A percentile compares a stretch with the other conserved stretches of the same genome.
These are phyloP conservation scores for Chloropsis cyanopogon DNA, from an alignment of 2,113 vertebrate genomes.

Conservation along the genomic window DNA sequence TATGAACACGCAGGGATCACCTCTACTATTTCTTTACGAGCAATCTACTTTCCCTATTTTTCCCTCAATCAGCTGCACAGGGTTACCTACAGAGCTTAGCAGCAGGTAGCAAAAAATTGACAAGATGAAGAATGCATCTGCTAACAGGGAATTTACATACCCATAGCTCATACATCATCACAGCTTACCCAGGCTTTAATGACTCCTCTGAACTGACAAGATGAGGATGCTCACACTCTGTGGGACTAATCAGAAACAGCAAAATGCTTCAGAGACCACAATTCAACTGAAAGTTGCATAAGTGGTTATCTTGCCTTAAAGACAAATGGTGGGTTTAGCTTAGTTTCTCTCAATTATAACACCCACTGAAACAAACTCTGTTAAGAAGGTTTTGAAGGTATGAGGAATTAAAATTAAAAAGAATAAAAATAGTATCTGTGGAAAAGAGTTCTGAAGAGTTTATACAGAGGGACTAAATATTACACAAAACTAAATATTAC, in stretches of 20 bases:
- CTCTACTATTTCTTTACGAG: background rate
- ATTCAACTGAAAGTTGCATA: background rate
- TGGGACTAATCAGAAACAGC: constrained; percentile 54
- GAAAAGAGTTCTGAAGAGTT: background rate
- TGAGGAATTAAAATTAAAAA: background rate
- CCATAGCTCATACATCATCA: constrained; percentile 49
- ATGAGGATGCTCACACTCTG: constrained; percentile 20
- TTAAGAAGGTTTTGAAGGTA: background rate
- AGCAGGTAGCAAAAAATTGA: constrained; percentile 38
- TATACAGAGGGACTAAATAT: background rate
- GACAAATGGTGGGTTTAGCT: background rate
- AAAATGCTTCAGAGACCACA: constrained; percentile 63
- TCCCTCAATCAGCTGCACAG: background rate
- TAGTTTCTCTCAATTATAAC: constrained; percentile 23
- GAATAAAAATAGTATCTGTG: background rate
- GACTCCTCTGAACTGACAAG: constrained; percentile 46
- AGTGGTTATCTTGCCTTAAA: constrained; percentile 24
- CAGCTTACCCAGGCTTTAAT: constrained; percentile 44
- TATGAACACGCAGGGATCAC: background rate
- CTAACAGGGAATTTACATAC: constrained; percentile 58
- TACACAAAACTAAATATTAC: background rate
- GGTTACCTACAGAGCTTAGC: constrained; percentile 1
- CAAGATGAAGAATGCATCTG: constrained; percentile 49
- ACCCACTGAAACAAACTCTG: background rate
- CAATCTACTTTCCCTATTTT: background rate